Conservation (phyloP, 2,797 vertebrate species). For the Huso huso region DNA sequence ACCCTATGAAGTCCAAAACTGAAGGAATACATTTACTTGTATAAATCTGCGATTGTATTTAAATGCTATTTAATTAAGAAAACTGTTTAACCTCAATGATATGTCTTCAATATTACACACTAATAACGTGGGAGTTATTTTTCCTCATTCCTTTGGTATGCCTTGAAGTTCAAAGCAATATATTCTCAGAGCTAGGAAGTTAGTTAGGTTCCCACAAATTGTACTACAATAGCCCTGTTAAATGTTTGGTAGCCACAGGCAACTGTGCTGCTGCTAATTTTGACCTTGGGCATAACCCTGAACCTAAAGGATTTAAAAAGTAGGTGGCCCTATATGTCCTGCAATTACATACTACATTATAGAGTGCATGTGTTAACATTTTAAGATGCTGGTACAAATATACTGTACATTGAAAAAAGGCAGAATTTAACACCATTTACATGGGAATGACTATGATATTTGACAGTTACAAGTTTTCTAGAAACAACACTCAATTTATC, state of each 20-base stretch:
- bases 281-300: slow-evolving; percentile 5
- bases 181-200: slow-evolving; percentile 6
- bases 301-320: not conserved
- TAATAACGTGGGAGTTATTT: not conserved
- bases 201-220: slow-evolving; percentile 6
- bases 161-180: slow-evolving; percentile 10
- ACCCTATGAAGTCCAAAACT: too few species aligned
- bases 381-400: not conserved
- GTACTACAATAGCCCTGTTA: slow-evolving; percentile 5
- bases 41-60: too few species aligned
- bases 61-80: too few species aligned
- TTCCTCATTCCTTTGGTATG: slow-evolving; percentile 2
- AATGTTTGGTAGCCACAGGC: slow-evolving; percentile 10
- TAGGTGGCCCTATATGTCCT: not conserved
- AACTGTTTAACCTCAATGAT: not conserved
- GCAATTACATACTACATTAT: not conserved
- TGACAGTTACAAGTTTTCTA: too few species aligned
- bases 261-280: not conserved
- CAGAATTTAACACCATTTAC: not conserved
- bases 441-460: not conserved
- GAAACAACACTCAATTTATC: too few species aligned
- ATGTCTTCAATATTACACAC: not conserved
- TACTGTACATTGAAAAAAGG: not conserved
- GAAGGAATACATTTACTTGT: too few species aligned
- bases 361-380: slow-evolving; percentile 1